phyloP scores from a whole-genome alignment of 2,797 vertebrate species.

The Bovichtus variegatus region DNA sequence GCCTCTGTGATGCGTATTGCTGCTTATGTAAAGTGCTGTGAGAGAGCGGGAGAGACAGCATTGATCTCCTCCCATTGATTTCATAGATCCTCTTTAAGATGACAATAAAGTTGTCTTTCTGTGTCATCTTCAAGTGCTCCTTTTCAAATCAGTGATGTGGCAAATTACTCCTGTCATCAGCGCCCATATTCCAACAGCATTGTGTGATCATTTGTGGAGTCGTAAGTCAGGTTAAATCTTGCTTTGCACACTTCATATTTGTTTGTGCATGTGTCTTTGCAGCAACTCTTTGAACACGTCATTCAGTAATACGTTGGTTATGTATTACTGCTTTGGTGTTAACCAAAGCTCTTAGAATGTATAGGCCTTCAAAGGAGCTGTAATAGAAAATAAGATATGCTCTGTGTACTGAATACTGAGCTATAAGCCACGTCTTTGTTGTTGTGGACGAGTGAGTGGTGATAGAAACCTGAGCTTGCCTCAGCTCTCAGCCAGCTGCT shows the following conservation, averaged over 20 bases:
- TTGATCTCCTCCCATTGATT: conserved; percentile 85
- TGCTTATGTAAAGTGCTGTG: conserved; percentile 76
- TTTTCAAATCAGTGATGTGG: conserved; percentile 72
- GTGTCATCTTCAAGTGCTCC: conserved; percentile 80
- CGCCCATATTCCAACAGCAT: conserved; percentile 34
- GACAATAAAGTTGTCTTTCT: conserved; percentile 80
- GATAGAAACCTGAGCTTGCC: conserved; percentile 65
- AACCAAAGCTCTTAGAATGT: conserved; percentile 24
- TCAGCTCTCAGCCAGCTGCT: conserved; percentile 67
- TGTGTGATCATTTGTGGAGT: conserved; percentile 55
- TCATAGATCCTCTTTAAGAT: conserved; percentile 82
- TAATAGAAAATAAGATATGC: conserved; percentile 30
- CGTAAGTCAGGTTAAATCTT: conserved; percentile 68
- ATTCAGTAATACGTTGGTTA: conserved; percentile 30
- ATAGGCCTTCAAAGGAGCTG: conserved; percentile 29
- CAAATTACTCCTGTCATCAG: conserved; percentile 70
- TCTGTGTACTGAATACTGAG: conserved; percentile 8
- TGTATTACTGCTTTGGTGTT: conserved; percentile 24
- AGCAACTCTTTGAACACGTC: conserved; percentile 50
- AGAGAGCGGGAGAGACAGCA: conserved; percentile 50
- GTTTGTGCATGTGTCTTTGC: conserved; percentile 33
- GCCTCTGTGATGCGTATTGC: conserved; percentile 79
- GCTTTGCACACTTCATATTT: conserved; percentile 48
- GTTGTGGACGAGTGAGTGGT: conserved; percentile 35
- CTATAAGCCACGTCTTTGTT: conserved; percentile 53